Conservation (phyloP, 2,797 vertebrate species). For the Melopsittacus undulatus region DNA sequence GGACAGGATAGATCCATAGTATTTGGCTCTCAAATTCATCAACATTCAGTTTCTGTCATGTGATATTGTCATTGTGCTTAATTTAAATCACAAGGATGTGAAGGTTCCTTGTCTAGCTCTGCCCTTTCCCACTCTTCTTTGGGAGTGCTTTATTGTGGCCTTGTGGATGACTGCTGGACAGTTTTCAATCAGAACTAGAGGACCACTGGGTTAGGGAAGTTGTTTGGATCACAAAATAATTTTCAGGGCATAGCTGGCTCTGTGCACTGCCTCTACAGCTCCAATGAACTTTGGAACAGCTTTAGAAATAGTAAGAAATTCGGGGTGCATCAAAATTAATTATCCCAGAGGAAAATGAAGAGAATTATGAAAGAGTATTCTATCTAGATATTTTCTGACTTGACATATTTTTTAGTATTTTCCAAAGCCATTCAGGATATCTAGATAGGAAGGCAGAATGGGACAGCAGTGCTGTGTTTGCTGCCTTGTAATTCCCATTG, state of each 20-base stretch:
- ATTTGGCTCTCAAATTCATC: background rate
- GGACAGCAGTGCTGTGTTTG: background rate
- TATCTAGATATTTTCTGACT: background rate
- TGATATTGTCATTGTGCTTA: background rate
- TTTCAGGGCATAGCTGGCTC: background rate
- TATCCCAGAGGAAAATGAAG: background rate
- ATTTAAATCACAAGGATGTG: background rate
- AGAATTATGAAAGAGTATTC: background rate
- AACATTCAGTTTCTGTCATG: background rate
- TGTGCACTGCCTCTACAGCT: background rate
- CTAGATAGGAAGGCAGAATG: slow-evolving; percentile 14
- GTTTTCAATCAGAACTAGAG: background rate
- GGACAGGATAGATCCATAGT: background rate
- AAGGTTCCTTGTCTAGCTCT: background rate
- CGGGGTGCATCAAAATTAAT: background rate
- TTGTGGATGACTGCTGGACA: background rate
- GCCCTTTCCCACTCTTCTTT: background rate
- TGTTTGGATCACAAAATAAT: background rate
- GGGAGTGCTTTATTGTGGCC: background rate
- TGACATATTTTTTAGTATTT: slow-evolving; percentile 17
- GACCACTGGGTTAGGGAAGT: background rate
- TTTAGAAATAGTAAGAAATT: background rate
- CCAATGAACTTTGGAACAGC: background rate
- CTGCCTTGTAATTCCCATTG: slow-evolving; percentile 26
- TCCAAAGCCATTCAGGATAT: background rate